phyloP scores from a whole-genome alignment of 92 coral and sea anemone genomes.

The Chrysogorgia sp. region DNA sequence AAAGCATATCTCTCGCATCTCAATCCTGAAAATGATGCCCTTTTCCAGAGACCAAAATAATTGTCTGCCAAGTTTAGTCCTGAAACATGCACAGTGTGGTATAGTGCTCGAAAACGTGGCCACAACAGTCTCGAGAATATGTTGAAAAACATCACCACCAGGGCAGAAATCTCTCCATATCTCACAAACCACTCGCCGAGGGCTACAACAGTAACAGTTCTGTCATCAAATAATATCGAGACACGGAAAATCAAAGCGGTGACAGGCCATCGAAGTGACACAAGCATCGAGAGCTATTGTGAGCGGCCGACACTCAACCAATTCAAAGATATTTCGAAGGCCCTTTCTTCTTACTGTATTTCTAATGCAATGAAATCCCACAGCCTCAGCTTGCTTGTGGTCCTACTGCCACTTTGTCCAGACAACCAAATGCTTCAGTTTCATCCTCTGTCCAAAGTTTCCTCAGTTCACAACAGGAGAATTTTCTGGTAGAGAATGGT shows the following conservation, averaged over 20 bases:
- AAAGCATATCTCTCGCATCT: constrained; percentile 43
- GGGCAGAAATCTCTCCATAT: constrained; percentile 46
- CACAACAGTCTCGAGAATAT: constrained; percentile 2
- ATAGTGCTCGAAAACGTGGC: constrained; percentile 3
- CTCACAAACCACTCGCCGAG: constrained; percentile 60
- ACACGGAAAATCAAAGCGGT: constrained; percentile 60
- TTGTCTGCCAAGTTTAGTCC: constrained; percentile 45
- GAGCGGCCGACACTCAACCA: constrained; percentile 54
- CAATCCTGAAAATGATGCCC: constrained; percentile 33
- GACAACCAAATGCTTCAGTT: neutral
- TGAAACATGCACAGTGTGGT: constrained; percentile 12
- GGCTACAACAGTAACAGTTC: constrained; percentile 59
- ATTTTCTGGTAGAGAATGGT: too few relatives aligned
- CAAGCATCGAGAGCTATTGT: constrained; percentile 63
- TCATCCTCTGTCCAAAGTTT: neutral
- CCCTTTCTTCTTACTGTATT: constrained; percentile 40
- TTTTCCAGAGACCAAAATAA: constrained; percentile 44
- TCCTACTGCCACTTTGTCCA: neutral
- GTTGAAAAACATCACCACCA: constrained; percentile 44
- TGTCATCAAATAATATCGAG: constrained; percentile 41
- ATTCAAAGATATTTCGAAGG: constrained; percentile 57
- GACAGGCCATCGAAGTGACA: constrained; percentile 68
- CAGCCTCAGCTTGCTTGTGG: neutral
- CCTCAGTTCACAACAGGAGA: too few relatives aligned
- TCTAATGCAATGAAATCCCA: constrained; percentile 35